Evolutionary conservation across 53 echinoderm and acorn worm genomes (phyloP), one percentile per base, ranked within the genome.

Genomic region (Hippasteria phrygiana): DNA sequence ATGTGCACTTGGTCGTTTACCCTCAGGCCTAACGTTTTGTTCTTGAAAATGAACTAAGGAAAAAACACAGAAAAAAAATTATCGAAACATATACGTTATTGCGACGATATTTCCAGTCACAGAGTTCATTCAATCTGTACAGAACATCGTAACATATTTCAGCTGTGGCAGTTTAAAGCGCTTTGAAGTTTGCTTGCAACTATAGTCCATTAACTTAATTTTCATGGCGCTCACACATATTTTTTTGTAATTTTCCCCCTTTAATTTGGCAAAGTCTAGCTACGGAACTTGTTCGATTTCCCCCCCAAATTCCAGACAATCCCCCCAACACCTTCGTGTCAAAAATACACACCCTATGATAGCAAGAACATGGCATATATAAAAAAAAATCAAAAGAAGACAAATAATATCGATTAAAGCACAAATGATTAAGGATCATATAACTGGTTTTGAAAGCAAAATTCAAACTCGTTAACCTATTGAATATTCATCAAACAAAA

Each of bases 361-460:
- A 85, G 85, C 85, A 85, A 85, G 85, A 85, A 83, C 69, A 51
- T 85, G 85, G 85, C 85, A 85, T 85, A 70, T 17, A 69, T 82
- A 71, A 77, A 39, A 56, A 40, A 79, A 56, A 62, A 78, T 78
- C 78, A 83, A 63, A 28, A 63, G 28, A 67, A 69, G 42, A 83
- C 34, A 31, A 37, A 35, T 64, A 50, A 51, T 22, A 41, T 65
- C 29, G 3, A 72, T 75, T 47, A 47, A 75, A 75, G 48, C 47
- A 75, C 43, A 43, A 46, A 75, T 75, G 40, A 32, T 75, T 48
- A 75, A 50, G 26, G 16, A 67, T 67, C 69, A 31, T 48, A 10
- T 35, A 67, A 67, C 33, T 31, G 39, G 36, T 79, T 73, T 38
- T 20, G 41, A 79, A 76, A 48, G 76, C 76, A 76, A 76, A 28